Conservation (phyloP, 1,140 invertebrate species). For the Drosophila arizonae region DNA sequence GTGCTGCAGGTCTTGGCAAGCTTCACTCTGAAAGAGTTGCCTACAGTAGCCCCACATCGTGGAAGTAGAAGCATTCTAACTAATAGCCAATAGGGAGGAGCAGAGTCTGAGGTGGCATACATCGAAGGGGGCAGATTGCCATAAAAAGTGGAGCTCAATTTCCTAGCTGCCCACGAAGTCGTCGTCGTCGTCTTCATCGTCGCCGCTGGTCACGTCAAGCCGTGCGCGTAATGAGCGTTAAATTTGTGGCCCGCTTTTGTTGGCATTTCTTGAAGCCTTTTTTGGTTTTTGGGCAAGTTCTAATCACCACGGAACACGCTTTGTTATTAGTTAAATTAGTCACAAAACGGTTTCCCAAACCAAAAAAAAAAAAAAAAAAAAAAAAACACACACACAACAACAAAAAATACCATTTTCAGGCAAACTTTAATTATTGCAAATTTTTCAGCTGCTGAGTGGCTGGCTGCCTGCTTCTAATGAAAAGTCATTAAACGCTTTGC, state of each 20-base stretch:
- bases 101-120: conserved; percentile 8
- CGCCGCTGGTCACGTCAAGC: conserved; percentile 68
- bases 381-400: background rate
- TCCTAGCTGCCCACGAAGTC: conserved; percentile 70
- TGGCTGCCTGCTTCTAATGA: conserved; percentile 31
- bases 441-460: conserved; percentile 21
- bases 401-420: conserved; percentile 27
- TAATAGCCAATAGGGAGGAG: conserved; percentile 51
- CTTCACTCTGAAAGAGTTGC: conserved; percentile 26
- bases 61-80: conserved; percentile 64
- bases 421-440: conserved; percentile 72
- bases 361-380: conserved; percentile 27
- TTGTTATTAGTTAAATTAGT: conserved; percentile 75
- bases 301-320: conserved; percentile 72
- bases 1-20: conserved; percentile 13
- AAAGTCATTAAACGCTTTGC: conserved; percentile 49
- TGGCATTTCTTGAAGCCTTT: conserved; percentile 24
- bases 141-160: conserved; percentile 68
- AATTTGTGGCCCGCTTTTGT: conserved; percentile 67
- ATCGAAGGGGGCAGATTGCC: conserved; percentile 13
- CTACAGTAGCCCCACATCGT: conserved; percentile 71
- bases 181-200: conserved; percentile 25
- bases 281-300: conserved; percentile 70
- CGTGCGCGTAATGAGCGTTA: conserved; percentile 78
- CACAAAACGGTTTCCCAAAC: conserved; percentile 69